These are phyloP conservation scores for Camponotus floridanus DNA, from an alignment of 1,140 invertebrate species.

Conservation along the genomic window DNA sequence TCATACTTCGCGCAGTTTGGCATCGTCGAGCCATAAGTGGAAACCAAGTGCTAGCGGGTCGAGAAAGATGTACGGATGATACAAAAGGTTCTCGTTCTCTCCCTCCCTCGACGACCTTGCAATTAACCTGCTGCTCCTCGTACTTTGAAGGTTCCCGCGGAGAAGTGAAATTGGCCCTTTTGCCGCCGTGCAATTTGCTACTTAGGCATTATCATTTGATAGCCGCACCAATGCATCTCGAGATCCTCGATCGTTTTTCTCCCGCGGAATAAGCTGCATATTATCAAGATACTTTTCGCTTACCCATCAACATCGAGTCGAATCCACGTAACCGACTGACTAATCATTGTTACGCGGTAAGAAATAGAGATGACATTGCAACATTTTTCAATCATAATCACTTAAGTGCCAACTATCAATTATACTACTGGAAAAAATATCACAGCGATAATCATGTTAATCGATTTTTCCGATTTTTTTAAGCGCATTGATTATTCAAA, in stretches of 20 bases:
- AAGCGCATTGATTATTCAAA: background rate
- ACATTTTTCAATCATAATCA: background rate
- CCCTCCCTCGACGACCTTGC: conserved; percentile 60
- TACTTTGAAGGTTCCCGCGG: conserved; percentile 60
- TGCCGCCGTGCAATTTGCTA: conserved; percentile 61
- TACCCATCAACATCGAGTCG: conserved; percentile 37
- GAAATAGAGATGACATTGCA: background rate
- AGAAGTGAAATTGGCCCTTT: conserved; percentile 57
- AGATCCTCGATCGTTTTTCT: conserved; percentile 47
- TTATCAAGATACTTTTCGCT: conserved; percentile 51
- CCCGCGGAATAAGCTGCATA: conserved; percentile 38
- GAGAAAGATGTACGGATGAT: conserved; percentile 47
- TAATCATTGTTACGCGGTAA: background rate
- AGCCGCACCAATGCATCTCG: conserved; percentile 29
- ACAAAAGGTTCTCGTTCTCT: conserved; percentile 31
- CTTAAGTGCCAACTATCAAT: background rate
- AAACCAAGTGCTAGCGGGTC: conserved; percentile 50
- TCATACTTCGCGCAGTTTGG: conserved; percentile 65
- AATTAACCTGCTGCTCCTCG: conserved; percentile 68
- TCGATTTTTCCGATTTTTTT: background rate
- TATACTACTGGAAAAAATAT: background rate
- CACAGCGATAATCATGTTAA: background rate
- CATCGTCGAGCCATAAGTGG: conserved; percentile 53
- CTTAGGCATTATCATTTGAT: conserved; percentile 64
- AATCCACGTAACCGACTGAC: conserved; percentile 6